Conservation (phyloP, 2,797 vertebrate genomes). For the Rachycentron canadum region DNA sequence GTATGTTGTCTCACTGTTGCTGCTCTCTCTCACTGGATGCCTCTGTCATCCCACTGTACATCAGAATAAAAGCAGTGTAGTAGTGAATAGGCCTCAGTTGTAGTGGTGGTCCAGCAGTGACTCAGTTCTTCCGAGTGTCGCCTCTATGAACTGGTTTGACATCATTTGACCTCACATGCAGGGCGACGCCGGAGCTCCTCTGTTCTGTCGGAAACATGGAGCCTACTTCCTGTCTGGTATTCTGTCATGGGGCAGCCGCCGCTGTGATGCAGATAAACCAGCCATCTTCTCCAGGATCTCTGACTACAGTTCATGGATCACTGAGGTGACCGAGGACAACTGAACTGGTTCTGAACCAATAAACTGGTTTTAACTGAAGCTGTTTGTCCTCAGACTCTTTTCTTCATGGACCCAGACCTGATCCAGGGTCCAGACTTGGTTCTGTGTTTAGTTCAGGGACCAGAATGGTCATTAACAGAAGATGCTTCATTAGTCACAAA, state of each 20-base stretch:
- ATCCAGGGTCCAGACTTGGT: no score
- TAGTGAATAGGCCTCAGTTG: no score
- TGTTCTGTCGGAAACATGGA: constrained; percentile 72
- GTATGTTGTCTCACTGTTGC: no score
- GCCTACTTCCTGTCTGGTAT: constrained; percentile 81
- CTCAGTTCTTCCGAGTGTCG: no score
- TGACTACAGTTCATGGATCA: constrained; percentile 69
- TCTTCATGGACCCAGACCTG: no score
- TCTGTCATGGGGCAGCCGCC: constrained; percentile 71
- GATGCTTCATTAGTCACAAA: no score
- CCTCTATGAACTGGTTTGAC: no score
- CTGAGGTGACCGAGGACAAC: constrained; percentile 24
- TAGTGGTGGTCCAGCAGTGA: no score
- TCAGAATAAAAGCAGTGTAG: no score
- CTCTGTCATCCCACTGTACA: no score
- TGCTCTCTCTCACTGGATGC: neutral
- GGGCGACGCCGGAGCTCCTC: constrained; percentile 79
- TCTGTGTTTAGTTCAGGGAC: no score
- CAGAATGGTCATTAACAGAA: no score
- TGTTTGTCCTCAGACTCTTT: neutral
- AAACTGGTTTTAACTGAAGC: neutral
- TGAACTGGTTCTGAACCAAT: constrained; percentile 24
- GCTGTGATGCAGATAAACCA: constrained; percentile 66
- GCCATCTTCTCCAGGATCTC: constrained; percentile 77
- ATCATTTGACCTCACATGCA: constrained; percentile 43